Base-by-base conservation (phyloP, 1,140 invertebrate genomes). In the Solen grandis region DNA sequence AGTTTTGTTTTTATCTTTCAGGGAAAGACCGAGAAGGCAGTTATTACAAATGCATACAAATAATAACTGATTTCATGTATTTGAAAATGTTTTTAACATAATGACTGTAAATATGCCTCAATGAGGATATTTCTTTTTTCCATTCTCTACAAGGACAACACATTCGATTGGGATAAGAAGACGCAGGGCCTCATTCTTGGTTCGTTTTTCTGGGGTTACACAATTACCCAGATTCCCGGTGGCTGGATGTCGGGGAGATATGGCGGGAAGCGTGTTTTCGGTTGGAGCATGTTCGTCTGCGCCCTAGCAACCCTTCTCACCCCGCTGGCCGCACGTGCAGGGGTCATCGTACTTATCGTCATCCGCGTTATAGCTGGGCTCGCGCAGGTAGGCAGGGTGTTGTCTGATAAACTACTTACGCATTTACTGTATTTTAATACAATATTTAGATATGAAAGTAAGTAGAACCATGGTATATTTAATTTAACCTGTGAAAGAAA, bases 251-350 rank as follows among this genome's bases (percentile, higher is more conserved):
- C 96, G 0, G 95, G 95, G 96, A 93, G 94, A 84, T 94, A 96
- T 89, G 96, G 96, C 29, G 96, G 95, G 2, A 96, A 96, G 90
- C 92, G 93, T 1, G 93, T 97, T 8, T 96, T 97, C 91, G 96
- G 96, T 35, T 92, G 95, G 85, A 96, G 97, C 25, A 95, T 98
- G 10, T 94, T 96, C 0, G 93, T 94, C 5, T 96, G 97, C 46
- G 96, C 96, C 74, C 68, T 96, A 5, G 89, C 97, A 8, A 97
- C 97, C 0, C 92, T 98, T 13, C 88, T 97, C 0, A 97, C 96
- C 1, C 97, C 97, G 4, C 82, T 95, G 0, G 94, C 95, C 0
- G 96, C 96, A 4, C 22, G 59, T 10, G 66, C 73, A 14, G 22
- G 31, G 19, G 13, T 76, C 3, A 29, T 33, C 35, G 33, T 76